Conservation (phyloP, 23 tunicate species). For the Diplosoma virens region DNA sequence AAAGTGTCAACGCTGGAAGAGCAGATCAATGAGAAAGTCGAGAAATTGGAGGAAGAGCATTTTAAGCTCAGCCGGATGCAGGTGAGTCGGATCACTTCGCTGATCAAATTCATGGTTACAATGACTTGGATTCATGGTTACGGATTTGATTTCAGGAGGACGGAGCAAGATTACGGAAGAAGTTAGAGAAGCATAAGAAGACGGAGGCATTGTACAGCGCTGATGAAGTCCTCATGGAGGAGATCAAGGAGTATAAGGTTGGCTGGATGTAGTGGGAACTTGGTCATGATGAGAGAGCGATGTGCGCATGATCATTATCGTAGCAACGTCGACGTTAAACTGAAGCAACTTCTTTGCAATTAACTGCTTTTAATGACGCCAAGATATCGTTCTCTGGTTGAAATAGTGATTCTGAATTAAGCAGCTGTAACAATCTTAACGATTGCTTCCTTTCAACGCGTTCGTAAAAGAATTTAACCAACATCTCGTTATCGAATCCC, state of each 20-base stretch:
- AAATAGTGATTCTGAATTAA: no score
- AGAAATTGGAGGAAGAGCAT: constrained; percentile 75
- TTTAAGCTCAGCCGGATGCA: constrained; percentile 81
- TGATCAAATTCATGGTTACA: background rate
- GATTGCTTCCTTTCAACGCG: no score
- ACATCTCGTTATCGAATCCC: no score
- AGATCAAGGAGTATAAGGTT: constrained; percentile 92
- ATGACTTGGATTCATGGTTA: background rate
- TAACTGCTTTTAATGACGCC: no score
- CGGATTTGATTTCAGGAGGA: constrained; percentile 56
- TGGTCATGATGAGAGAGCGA: no score
- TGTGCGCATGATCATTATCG: no score
- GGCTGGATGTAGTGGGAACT: no score
- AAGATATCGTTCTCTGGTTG: no score
- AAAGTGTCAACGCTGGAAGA: constrained; percentile 49
- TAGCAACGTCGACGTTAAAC: no score
- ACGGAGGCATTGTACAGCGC: constrained; percentile 81
- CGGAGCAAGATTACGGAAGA: constrained; percentile 55
- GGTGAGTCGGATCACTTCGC: constrained; percentile 36
- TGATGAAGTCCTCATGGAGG: constrained; percentile 93
- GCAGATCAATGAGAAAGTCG: constrained; percentile 69
- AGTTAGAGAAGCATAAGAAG: constrained; percentile 86
- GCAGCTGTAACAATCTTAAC: no score
- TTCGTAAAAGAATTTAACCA: no score
- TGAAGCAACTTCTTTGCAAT: no score